phyloP scores from a whole-genome alignment of 2,888 invertebrate genomes.

The Pollenia angustigena region DNA sequence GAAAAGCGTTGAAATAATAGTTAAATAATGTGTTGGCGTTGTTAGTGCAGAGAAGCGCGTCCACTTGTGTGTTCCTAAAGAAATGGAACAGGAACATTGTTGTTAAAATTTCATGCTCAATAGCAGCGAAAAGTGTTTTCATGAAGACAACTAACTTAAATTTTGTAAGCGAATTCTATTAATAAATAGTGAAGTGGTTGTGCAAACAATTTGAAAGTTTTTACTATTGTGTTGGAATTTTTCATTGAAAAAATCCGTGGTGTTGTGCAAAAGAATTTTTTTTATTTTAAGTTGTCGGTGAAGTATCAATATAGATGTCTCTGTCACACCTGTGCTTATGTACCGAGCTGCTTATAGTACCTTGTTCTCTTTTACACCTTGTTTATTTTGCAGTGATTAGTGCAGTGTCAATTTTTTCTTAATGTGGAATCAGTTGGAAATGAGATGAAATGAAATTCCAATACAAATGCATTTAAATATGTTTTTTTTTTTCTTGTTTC shows the following conservation, averaged over 20 bases:
- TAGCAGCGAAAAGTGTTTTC: not conserved
- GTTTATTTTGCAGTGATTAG: constrained; percentile 52
- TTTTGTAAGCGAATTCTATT: not conserved
- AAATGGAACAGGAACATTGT: constrained; percentile 72
- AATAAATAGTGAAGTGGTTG: not conserved
- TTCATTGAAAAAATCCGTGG: constrained; percentile 35
- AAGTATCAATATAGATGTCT: constrained; percentile 43
- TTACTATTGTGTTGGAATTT: constrained; percentile 47
- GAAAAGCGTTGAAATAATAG: constrained; percentile 74
- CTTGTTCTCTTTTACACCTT: constrained; percentile 49
- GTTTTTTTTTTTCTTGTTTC: constrained; percentile 30
- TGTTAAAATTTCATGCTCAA: constrained; percentile 43
- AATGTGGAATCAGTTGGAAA: constrained; percentile 52
- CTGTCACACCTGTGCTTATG: constrained; percentile 53
- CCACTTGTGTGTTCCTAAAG: constrained; percentile 60
- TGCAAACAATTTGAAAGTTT: not conserved
- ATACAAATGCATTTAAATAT: constrained; percentile 68
- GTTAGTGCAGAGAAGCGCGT: constrained; percentile 74
- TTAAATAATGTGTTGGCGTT: constrained; percentile 77
- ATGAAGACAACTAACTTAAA: not conserved
- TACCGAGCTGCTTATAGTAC: not conserved
- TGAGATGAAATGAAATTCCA: constrained; percentile 71
- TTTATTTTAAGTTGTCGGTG: constrained; percentile 45
- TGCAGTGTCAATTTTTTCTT: constrained; percentile 63
- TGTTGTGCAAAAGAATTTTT: constrained; percentile 65